A percentile compares a stretch with the other conserved stretches of the same genome.
phyloP scores from a whole-genome alignment of 2,113 vertebrate species.

The Trogon melanurus region DNA sequence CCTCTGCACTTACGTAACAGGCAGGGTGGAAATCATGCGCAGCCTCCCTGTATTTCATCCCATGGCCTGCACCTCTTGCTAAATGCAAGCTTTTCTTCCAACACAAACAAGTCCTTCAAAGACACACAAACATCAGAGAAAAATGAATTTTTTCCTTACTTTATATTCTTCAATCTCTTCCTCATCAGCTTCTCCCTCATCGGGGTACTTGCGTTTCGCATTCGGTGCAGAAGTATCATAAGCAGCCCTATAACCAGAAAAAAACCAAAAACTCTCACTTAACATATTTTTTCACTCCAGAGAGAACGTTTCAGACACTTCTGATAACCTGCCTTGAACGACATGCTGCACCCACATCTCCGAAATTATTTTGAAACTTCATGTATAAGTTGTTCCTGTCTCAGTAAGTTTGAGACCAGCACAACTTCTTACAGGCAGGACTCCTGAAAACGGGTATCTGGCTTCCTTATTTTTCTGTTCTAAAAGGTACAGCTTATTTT shows the following conservation, averaged over 20 bases:
- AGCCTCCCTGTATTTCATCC: background rate
- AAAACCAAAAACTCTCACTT: background rate
- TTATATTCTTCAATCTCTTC: slow-evolving; percentile 94
- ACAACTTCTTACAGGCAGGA: background rate
- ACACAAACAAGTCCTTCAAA: background rate
- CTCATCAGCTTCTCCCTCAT: slow-evolving; percentile 91
- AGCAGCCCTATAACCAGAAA: slow-evolving; percentile 81
- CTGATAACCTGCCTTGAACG: background rate
- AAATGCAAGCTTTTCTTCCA: background rate
- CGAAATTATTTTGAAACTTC: background rate
- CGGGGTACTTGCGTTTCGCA: slow-evolving; percentile 85
- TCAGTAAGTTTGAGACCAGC: background rate
- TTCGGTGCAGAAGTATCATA: slow-evolving; percentile 86
- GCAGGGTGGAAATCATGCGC: background rate
- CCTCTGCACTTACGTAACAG: background rate
- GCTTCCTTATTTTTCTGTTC: background rate
- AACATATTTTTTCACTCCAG: background rate
- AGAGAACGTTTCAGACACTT: background rate
- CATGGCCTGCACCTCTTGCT: background rate
- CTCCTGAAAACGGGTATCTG: background rate
- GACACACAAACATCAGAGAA: background rate
- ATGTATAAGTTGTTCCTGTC: fast-evolving
- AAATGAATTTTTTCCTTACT: slow-evolving; percentile 62
- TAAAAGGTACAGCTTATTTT: background rate
- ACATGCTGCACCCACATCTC: background rate